Base-by-base conservation (phyloP, 2,797 vertebrate genomes). In the Phrynocephalus vlangalii region DNA sequence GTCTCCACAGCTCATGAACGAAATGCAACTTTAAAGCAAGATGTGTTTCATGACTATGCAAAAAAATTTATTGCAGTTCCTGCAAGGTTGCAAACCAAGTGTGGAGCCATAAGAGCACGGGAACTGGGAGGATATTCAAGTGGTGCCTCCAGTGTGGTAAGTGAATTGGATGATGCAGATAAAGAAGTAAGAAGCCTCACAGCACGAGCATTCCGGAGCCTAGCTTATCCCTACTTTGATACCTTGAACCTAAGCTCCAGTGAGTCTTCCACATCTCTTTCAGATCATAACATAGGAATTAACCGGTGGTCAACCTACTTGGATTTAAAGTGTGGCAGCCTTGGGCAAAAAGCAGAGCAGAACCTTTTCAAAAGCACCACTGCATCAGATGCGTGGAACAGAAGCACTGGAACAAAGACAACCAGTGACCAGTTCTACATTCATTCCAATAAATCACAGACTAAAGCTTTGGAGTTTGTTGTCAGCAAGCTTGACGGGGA, bases 151-250 rank as follows among this genome's bases (percentile, higher is more conserved):
- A 99, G 99, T 87, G 99, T 98, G 7, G 97, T 99, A 83, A 99
- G 99, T 66, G 99, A 99, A 91, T 96, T 99, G 95, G 99, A 99
- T 83, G 99, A 99, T 86, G 98, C 99, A 0, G 99, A 99, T 95
- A 98, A 99, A 89, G 99, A 99, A 95, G 99, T 99, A 95, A 97
- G 99, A 82, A 99, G 97, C 96, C 96, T 99, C 93, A 99, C 99
- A 6, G 97, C 99, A 81, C 97, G 98, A 87, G 98, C 98, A 84
- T 99, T 99, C 97, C 97, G 98, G 78, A 99, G 99, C 95, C 96
- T 99, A 70, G 99, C 98, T 7, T 99, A 98, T 93, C 98, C 98
- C 3, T 99, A 98, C 95, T 98, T 99, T 77, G 99, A 99, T 94
- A 97, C 98, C 33, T 97, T 98, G 80, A 97, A 97, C 94, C 95